Evolutionary conservation across 2,888 invertebrate species (phyloP), one percentile per base, ranked within the genome.

Genomic region (Epinotia demarniana): DNA sequence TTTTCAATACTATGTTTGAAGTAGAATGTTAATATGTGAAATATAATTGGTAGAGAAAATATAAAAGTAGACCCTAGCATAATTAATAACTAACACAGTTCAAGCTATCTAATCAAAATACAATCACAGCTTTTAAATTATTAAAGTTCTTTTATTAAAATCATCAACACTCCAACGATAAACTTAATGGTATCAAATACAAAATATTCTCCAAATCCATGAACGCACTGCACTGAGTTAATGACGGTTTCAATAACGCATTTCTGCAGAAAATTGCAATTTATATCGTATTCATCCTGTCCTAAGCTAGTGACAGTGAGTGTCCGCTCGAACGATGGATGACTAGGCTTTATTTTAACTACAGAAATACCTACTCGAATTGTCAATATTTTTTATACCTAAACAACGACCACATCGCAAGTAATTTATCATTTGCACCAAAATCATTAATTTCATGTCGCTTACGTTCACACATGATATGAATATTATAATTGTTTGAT

Each of bases 181-280:
- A 43, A 23, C 66, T 61, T 71, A 75, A 39, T 61, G 53, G 19
- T 60, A 19, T 60, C 23, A 64, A 70, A 58, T 70, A 71, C 55
- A 67, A 66, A 67, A 79, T 76, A 73, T 78, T 76, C 68, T 79
- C 80, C 80, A 83, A 82, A 82, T 80, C 77, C 79, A 76, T 84
- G 79, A 78, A 74, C 81, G 81, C 82, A 83, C 82, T 80, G 81
- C 83, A 80, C 77, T 66, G 60, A 70, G 58, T 49, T 39, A 69
- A 69, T 60, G 57, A 43, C 12, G 23, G 23, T 43, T 27, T 12
- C 16, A 27, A 60, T 60, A 4, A 18, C 46, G 69, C 27, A 46
- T 60, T 60, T 69, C 46, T 58, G 23, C 57, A 69, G 18, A 69
- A 60, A 60, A 18, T 46, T 27, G 9, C 58, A 49, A 53, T 12